A percentile compares a stretch with the other conserved stretches of the same genome.
Evolutionary conservation across 2,888 invertebrate species (phyloP).

Genomic region (Drosophila pseudotalamancana): DNA sequence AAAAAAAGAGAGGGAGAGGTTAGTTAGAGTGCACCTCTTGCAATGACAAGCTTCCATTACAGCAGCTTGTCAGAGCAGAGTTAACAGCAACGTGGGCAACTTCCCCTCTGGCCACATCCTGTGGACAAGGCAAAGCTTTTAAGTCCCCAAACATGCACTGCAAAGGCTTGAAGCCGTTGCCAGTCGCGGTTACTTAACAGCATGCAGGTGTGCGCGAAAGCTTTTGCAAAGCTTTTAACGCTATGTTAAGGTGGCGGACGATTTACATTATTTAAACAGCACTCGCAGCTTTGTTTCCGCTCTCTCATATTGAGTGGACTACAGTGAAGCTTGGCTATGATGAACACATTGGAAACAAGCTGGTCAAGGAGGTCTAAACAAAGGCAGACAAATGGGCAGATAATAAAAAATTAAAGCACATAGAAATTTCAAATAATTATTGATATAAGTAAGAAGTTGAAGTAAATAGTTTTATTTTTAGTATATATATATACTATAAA

Average conservation of each 20-base stretch:
- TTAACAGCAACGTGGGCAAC: constrained; percentile 51
- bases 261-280: constrained; percentile 76
- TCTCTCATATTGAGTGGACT: neutral
- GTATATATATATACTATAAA: too few species aligned
- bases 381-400: neutral
- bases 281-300: constrained; percentile 54
- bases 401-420: neutral
- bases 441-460: too few species aligned
- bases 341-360: neutral
- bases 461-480: too few species aligned
- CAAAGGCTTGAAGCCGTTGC: constrained; percentile 32
- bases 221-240: constrained; percentile 68
- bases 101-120: constrained; percentile 58
- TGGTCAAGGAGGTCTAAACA: neutral
- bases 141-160: constrained; percentile 45
- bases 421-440: too few species aligned
- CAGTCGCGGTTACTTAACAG: constrained; percentile 55
- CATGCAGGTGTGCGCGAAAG: constrained; percentile 42
- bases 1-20: neutral
- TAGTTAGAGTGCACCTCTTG: neutral
- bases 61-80: constrained; percentile 51
- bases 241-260: constrained; percentile 57
- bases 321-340: constrained; percentile 49
- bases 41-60: constrained; percentile 39
- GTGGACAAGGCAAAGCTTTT: constrained; percentile 72